Evolutionary conservation across 1,140 invertebrate genomes (phyloP).

Genomic region (Halesus radiatus): DNA sequence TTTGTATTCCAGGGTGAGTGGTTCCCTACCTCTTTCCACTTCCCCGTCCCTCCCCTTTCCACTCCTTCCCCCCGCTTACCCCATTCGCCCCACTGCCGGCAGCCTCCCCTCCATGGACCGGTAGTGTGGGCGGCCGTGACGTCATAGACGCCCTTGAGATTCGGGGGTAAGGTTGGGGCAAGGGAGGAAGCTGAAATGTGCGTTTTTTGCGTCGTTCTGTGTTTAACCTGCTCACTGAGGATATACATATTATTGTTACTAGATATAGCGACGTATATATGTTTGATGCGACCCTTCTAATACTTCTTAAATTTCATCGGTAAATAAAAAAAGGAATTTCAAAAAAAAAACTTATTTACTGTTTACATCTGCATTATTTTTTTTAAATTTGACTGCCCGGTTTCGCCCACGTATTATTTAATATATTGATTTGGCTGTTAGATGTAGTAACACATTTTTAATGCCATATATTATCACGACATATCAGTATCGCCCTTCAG

Average conservation of each 20-base stretch:
- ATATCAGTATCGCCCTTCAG: too few relatives aligned
- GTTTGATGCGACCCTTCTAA: too few relatives aligned
- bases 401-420: too few relatives aligned
- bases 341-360: too few relatives aligned
- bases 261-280: neutral
- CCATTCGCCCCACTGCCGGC: neutral
- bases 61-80: neutral
- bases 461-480: too few relatives aligned
- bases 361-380: too few relatives aligned
- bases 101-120: constrained; percentile 1
- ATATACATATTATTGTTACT: neutral
- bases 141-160: constrained; percentile 34
- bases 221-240: neutral
- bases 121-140: neutral
- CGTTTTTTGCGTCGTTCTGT: neutral
- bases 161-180: neutral
- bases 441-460: too few relatives aligned
- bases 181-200: neutral
- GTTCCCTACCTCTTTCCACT: too few relatives aligned
- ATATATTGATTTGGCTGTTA: too few relatives aligned
- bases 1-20: constrained; percentile 10
- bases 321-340: too few relatives aligned
- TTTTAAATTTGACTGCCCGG: too few relatives aligned
- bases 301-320: too few relatives aligned
- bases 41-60: neutral